Conservation (phyloP, 1,140 invertebrate genomes). For the Mamestra configurata region DNA sequence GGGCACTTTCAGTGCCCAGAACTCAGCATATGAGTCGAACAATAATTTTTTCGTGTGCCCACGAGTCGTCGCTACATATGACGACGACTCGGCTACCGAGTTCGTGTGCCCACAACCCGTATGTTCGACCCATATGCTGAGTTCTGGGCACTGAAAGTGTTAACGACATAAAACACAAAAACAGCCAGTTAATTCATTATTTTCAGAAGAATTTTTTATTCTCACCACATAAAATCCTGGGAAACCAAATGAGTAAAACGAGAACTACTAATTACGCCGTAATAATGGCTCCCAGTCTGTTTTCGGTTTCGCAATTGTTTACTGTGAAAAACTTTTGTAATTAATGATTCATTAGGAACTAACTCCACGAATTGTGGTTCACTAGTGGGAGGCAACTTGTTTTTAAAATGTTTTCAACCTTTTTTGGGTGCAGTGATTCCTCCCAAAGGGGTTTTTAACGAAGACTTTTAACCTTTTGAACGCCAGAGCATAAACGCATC, state of each 20-base stretch:
- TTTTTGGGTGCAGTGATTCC: background rate
- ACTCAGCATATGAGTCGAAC: no score
- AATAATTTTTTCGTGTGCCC: no score
- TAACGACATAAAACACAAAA: no score
- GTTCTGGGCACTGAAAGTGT: no score
- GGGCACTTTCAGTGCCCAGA: no score
- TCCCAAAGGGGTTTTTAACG: background rate
- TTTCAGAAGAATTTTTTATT: background rate
- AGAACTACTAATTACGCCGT: conserved; percentile 25
- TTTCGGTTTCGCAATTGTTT: conserved; percentile 41
- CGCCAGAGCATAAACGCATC: no score
- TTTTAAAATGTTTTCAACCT: conserved; percentile 17
- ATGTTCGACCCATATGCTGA: no score
- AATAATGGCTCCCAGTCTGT: conserved; percentile 34
- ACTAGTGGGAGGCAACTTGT: background rate
- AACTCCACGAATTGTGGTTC: conserved; percentile 25
- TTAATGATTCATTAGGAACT: conserved; percentile 46
- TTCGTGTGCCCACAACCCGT: no score
- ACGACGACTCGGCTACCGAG: no score
- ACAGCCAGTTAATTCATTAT: no score
- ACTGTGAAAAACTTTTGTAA: conserved; percentile 48
- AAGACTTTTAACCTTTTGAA: no score
- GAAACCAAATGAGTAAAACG: conserved; percentile 8
- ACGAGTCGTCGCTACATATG: no score
- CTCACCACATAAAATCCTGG: conserved; percentile 1